Evolutionary conservation across 1,140 invertebrate genomes (phyloP), one percentile per base, ranked within the genome.

Genomic region (Zeugodacus cucurbitae): DNA sequence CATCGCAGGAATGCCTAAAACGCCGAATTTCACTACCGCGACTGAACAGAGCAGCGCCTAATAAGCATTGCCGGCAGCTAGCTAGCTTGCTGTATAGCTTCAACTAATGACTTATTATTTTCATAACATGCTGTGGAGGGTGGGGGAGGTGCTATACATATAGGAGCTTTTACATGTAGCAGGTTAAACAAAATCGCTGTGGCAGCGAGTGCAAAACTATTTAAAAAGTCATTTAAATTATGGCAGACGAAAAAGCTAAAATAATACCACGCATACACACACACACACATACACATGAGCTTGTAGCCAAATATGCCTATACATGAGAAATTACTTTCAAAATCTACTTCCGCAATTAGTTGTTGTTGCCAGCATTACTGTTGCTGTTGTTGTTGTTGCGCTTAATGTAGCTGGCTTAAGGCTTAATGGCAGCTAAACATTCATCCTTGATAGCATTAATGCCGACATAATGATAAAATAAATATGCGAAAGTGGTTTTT

Each of bases 381-480:
- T 26, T 14, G 58, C 29, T 67, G 17, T 87, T 87, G 34, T 54
- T 44, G 62, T 41, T 70, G 58, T 87, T 34, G 37, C 34, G 59
- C 59, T 62, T 62, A 62, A 29, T 87, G 59, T 41, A 54, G n/a
- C n/a, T 82, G 44, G 34, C 70, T 32, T 82, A 48, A 14, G 74
- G 74, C 74, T 82, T 82, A 82, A 37, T 82, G 20, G 41, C 37
- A 82, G 74, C 41, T 82, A 82, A 82, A 41, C 74, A 82, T n/a
- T 82, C 34, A 82, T 82, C n/a, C 74, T 54, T 82, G 44, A 82
- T 41, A 48, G 91, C 90, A 92, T 91, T 92, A 92, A 91, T 91
- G 91, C 90, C 90, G 90, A 91, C 92, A 93, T 93, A 93, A 93
- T 93, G 92, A 93, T 91, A 92, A 93, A 93, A 93, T 93, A 93